Evolutionary conservation across 2,888 invertebrate genomes (phyloP).

Genomic region (Thecophora atra): DNA sequence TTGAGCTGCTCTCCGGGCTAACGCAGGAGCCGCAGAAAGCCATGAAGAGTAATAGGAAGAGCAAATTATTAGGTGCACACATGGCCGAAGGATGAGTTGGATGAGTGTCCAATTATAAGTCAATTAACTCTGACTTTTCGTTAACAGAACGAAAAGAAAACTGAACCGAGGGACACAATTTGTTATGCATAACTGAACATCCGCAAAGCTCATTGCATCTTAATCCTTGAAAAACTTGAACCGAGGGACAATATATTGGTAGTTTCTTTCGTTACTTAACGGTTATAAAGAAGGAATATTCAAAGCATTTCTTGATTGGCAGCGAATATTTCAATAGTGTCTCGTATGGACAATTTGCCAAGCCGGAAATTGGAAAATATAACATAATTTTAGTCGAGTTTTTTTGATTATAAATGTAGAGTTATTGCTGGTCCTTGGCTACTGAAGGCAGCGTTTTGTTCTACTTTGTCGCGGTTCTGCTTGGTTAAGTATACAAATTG

Average conservation of each 20-base stretch:
- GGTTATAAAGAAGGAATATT: too few relatives aligned
- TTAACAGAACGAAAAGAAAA: neutral
- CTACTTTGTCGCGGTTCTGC: neutral
- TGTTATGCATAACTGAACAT: conserved; percentile 28
- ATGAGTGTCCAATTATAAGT: conserved; percentile 58
- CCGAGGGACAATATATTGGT: neutral
- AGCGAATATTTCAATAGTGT: too few relatives aligned
- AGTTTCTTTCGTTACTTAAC: too few relatives aligned
- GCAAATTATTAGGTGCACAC: conserved; percentile 59
- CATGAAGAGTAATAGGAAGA: conserved; percentile 32
- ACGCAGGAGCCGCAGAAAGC: conserved; percentile 9
- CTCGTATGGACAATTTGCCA: too few relatives aligned
- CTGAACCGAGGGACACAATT: conserved; percentile 26
- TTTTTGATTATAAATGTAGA: too few relatives aligned
- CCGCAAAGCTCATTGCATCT: conserved; percentile 21
- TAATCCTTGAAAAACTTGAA: neutral
- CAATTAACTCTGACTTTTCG: conserved; percentile 50
- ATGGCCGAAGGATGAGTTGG: conserved; percentile 49
- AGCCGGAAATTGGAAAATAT: too few relatives aligned
- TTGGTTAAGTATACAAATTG: conserved; percentile 21
- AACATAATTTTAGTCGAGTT: too few relatives aligned
- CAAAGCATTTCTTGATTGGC: too few relatives aligned
- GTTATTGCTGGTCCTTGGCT: conserved; percentile 15
- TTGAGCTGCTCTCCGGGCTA: conserved; percentile 12
- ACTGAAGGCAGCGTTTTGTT: conserved; percentile 6